Base-by-base conservation (phyloP, 2,797 vertebrate species). In the Trachops cirrhosus region DNA sequence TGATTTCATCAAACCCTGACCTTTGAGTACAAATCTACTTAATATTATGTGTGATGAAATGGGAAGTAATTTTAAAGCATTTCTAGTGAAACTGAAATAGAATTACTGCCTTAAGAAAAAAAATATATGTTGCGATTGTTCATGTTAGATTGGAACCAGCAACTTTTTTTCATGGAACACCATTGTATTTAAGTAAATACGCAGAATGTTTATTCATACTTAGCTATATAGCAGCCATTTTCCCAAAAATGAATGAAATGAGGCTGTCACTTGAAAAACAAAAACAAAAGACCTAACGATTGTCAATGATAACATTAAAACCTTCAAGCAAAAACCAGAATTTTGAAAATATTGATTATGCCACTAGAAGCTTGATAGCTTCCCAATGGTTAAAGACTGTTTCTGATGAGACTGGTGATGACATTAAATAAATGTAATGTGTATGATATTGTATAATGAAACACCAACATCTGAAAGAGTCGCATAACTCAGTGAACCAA, bases 241-340 rank as follows among this genome's bases (percentile, higher is more conserved):
- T 90, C 95, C 82, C 62, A 95, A 95, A 94, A 95, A 68, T 68
- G 48, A 91, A 86, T 95, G 21, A 89, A 95, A 44, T 62, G 37
- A 84, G 34, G 34, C 50, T 95, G 57, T 74, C 83, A 95, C 32
- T 91, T 92, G 8, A 59, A 62, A 14, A 62, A 62, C 59, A 62
- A 64, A 64, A 32, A n/a, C 12, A 16, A 64, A 64, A 24, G 16
- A 64, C n/a, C 1, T 87, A 96, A 70, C 16, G 41, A 96, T 21
- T 75, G 8, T 39, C 70, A 29, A 71, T 16, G 32, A 71, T 94
- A 88, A 96, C 89, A 95, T 52, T 78, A n/a, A 75, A 93, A 52
- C 1, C 32, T 89, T 68, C 21, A 34, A 64, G 24, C 26, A 93
- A 94, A 95, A 88, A 82, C 83, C 22, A 70, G 64, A 82, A 92